Evolutionary conservation across 2,113 vertebrate genomes (phyloP).

Genomic region (Physeter macrocephalus): DNA sequence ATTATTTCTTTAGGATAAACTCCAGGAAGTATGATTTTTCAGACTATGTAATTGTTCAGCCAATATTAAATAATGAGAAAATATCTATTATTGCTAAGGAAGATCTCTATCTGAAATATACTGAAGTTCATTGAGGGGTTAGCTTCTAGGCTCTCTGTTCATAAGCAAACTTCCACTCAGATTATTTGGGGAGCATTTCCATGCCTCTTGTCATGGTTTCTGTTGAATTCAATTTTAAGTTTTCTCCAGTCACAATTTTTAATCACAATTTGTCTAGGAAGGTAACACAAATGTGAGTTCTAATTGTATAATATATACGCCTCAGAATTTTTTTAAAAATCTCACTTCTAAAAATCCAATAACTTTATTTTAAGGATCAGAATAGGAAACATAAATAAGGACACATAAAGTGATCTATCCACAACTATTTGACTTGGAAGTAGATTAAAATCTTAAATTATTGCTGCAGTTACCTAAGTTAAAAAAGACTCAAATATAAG

Average conservation of each 20-base stretch:
- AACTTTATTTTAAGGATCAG: conserved; percentile 61
- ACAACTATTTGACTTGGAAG: conserved; percentile 66
- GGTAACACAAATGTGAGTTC: conserved; percentile 30
- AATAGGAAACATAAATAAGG: conserved; percentile 73
- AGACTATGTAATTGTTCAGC: background rate
- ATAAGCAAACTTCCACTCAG: background rate
- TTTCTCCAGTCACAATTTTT: background rate
- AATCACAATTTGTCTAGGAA: conserved; percentile 41
- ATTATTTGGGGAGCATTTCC: background rate
- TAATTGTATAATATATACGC: conserved; percentile 12
- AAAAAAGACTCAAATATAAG: conserved; percentile 64
- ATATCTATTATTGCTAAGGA: background rate
- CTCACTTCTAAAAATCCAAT: conserved; percentile 45
- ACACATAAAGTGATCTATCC: conserved; percentile 59
- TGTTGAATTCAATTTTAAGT: background rate
- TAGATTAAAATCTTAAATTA: conserved; percentile 81
- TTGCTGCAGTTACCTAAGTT: conserved; percentile 68
- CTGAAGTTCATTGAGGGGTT: background rate
- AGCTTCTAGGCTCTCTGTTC: background rate
- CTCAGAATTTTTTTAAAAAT: conserved; percentile 18
- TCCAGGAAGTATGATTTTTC: background rate
- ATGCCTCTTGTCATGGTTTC: conserved; percentile 1
- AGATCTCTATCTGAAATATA: background rate
- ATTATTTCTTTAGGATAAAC: background rate
- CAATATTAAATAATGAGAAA: background rate